Evolutionary conservation across 2,888 invertebrate genomes (phyloP), one percentile per base, ranked within the genome.

Genomic region (Amiota mariae): DNA sequence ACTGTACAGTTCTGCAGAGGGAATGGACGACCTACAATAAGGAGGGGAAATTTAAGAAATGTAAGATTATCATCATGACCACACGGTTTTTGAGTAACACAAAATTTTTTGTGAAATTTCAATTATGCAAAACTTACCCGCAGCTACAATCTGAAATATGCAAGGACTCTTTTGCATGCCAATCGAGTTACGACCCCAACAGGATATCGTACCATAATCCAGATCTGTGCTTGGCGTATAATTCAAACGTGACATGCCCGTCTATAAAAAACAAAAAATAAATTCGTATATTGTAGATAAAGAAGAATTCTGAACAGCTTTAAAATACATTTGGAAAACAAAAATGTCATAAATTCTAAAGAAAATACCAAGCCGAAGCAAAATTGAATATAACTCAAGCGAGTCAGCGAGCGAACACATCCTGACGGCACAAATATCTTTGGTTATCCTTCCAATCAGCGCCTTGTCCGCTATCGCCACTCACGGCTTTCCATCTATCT

Each of bases 161-260:
- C 97, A 97, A 0, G 97, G 96, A 75, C 94, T 93, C 87, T 94
- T 93, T 90, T 96, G 96, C 85, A 93, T 92, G 18, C 97, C 97
- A 73, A 97, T 95, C 47, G 93, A 92, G 90, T 97, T 97, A 82
- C 92, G 92, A 12, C 95, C 97, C 92, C 95, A 96, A 90, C 97
- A 97, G 73, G 95, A 94, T 76, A 97, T 91, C 15, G 96, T 96
- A 8, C 97, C 96, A 86, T 97, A 97, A 91, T 97, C 96, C 92
- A 96, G 93, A 90, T 97, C 96, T 15, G 95, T 94, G 54, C 94
- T 93, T 0, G 96, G 96, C 9, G 96, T 96, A 89, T 97, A 97
- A 91, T 95, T 95, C 75, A 96, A 92, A 48, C 93, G 92, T 72
- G 90, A 90, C 87, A 89, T 86, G 75, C 90, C 84, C 70, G 89